These are phyloP conservation scores for Glossophaga mutica DNA, from an alignment of 2,797 vertebrate genomes.

Conservation along the genomic window DNA sequence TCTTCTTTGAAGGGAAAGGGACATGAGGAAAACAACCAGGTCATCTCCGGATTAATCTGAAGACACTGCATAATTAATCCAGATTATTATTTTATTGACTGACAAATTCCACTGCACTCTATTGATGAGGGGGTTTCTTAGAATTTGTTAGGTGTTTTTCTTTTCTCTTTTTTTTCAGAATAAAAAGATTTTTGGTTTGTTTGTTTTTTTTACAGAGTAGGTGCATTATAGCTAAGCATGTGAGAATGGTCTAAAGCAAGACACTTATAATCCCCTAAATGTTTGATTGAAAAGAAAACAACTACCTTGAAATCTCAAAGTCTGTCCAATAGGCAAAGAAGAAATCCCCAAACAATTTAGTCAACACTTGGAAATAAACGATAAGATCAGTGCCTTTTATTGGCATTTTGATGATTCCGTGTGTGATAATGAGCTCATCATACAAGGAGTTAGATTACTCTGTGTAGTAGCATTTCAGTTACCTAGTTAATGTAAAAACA, in stretches of 20 bases:
- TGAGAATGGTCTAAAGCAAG: not conserved
- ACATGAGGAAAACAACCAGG: not conserved
- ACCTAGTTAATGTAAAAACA: conserved; percentile 49
- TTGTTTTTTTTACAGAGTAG: not conserved
- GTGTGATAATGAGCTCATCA: not conserved
- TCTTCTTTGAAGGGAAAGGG: not conserved
- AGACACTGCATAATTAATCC: too few species aligned
- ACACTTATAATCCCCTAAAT: not conserved
- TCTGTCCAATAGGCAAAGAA: not conserved
- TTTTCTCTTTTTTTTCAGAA: not conserved
- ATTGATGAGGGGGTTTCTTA: not conserved
- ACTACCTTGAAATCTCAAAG: not conserved
- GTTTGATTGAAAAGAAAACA: not conserved
- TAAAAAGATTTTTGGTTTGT: not conserved
- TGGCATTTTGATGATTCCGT: conserved; percentile 21
- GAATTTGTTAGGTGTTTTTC: not conserved
- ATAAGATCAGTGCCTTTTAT: conserved; percentile 7
- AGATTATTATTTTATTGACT: conserved; percentile 9
- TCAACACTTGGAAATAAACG: conserved; percentile 36
- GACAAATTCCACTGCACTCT: not conserved
- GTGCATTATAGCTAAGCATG: not conserved
- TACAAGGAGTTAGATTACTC: not conserved
- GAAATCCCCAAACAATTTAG: conserved; percentile 54
- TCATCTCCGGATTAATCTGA: not conserved
- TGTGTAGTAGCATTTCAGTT: not conserved